Evolutionary conservation across 2,113 vertebrate species (phyloP).

Genomic region (Andinoacara biseriatus): DNA sequence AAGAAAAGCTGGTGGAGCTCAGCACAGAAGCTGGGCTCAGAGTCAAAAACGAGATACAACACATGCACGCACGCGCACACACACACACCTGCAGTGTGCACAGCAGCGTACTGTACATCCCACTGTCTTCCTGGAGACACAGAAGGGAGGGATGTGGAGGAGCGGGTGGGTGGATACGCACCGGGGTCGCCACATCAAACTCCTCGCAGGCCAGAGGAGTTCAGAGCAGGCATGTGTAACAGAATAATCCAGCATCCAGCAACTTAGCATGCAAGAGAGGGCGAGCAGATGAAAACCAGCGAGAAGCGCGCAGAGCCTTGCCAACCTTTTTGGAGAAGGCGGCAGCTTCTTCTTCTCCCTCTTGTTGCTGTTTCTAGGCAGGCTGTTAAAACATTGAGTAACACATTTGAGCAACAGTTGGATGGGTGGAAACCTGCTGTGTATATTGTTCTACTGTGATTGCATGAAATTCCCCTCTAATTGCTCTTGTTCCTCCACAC

Average conservation of each 20-base stretch:
- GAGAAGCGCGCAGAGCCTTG: conserved; percentile 22
- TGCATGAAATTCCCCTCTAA: conserved; percentile 68
- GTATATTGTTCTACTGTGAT: conserved; percentile 70
- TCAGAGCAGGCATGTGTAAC: conserved; percentile 57
- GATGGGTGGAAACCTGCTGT: conserved; percentile 58
- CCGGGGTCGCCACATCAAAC: conserved; percentile 64
- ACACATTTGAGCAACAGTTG: conserved; percentile 47
- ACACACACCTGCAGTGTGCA: conserved; percentile 25
- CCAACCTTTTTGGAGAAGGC: conserved; percentile 39
- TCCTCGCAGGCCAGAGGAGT: conserved; percentile 55
- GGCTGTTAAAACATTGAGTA: conserved; percentile 50
- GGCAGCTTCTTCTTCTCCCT: conserved; percentile 29
- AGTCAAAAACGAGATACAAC: conserved; percentile 31
- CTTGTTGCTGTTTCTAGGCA: conserved; percentile 25
- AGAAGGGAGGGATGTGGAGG: conserved; percentile 35
- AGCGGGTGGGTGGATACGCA: conserved; percentile 59
- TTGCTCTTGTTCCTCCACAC: conserved; percentile 56
- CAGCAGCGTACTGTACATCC: conserved; percentile 10
- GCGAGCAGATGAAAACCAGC: conserved; percentile 46
- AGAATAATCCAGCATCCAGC: conserved; percentile 39
- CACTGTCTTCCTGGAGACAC: conserved; percentile 30
- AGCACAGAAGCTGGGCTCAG: conserved; percentile 47
- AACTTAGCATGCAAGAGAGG: conserved; percentile 57
- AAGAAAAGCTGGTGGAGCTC: conserved; percentile 39
- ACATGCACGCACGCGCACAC: neutral